These are phyloP conservation scores for Akabosia matsudoensis DNA, from an alignment of 1,140 invertebrate species.

Conservation along the genomic window DNA sequence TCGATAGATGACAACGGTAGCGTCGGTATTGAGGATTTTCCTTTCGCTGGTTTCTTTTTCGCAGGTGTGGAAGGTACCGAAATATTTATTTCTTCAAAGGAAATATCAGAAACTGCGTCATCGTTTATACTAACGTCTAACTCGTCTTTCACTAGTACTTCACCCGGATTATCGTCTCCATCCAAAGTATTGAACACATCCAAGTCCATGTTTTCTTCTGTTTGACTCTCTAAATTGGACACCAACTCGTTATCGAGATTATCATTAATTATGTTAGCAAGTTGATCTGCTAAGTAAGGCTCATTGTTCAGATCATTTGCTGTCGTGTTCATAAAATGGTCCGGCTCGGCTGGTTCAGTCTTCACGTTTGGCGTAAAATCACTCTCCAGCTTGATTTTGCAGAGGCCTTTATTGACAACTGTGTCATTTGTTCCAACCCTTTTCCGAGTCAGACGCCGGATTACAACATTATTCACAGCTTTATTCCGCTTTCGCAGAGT, in stretches of 20 bases:
- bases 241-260: background rate
- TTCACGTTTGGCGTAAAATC: background rate
- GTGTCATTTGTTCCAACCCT: background rate
- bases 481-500: background rate
- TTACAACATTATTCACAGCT: background rate
- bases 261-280: constrained; percentile 12
- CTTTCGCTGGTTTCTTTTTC: background rate
- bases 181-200: constrained; percentile 1
- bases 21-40: background rate
- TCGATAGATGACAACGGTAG: background rate
- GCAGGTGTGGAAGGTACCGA: background rate
- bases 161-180: constrained; percentile 16
- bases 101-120: constrained; percentile 37
- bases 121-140: constrained; percentile 53
- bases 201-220: background rate
- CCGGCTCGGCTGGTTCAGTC: background rate
- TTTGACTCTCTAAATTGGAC: background rate
- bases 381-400: constrained; percentile 31
- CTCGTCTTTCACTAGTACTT: constrained; percentile 51
- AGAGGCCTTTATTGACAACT: constrained; percentile 11
- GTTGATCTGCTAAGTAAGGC: background rate
- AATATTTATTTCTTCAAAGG: constrained; percentile 46
- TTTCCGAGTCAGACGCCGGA: background rate
- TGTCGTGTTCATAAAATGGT: background rate
- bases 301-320: background rate